Conservation (phyloP, 1,140 invertebrate species). For the Littorina saxatilis region DNA sequence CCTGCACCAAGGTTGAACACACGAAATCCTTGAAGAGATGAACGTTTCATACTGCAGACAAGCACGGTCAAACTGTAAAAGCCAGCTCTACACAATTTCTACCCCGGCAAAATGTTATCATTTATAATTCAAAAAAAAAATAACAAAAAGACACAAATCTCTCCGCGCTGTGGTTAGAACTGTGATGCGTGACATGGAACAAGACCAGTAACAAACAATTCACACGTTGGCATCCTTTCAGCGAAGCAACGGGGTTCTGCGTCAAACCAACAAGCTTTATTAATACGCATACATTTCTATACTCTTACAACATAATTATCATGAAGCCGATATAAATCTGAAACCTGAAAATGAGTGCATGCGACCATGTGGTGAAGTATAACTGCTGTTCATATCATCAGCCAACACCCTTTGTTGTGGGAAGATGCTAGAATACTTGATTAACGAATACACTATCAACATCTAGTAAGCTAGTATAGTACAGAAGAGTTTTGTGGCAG, state of each 20-base stretch:
- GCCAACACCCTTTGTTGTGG: background rate
- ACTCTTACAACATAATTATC: too few relatives aligned
- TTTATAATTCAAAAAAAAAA: background rate
- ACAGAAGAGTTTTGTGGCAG: background rate
- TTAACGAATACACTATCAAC: constrained; percentile 6
- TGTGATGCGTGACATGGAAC: too few relatives aligned
- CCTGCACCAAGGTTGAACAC: background rate
- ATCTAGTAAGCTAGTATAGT: background rate
- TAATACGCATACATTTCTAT: background rate
- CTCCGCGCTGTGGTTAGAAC: too few relatives aligned
- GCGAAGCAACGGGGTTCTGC: too few relatives aligned
- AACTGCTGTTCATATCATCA: background rate
- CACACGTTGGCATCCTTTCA: too few relatives aligned
- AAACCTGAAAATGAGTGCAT: background rate
- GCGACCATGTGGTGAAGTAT: background rate
- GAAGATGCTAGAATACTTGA: constrained; percentile 12
- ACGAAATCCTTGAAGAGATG: background rate
- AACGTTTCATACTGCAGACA: background rate
- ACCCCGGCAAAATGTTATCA: background rate
- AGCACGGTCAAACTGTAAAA: background rate
- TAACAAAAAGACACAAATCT: too few relatives aligned
- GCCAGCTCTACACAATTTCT: too few relatives aligned
- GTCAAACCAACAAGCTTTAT: background rate
- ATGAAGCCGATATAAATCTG: constrained; percentile 4
- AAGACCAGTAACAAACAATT: too few relatives aligned